Base-by-base conservation (phyloP, 2,797 vertebrate genomes). In the Pangasius krempfi region DNA sequence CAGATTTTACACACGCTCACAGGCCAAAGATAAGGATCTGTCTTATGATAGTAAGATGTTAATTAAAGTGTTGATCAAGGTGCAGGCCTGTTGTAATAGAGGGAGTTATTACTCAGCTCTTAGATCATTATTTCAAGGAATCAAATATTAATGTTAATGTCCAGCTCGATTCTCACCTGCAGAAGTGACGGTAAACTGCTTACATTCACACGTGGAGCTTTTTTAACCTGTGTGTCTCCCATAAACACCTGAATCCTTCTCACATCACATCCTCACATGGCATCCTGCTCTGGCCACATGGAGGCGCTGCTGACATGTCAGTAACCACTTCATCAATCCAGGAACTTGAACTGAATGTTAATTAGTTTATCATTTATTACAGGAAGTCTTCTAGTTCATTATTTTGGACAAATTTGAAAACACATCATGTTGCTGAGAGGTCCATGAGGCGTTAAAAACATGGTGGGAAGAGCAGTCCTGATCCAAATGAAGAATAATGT, bases 241-340 rank as follows among this genome's bases (percentile, higher is more conserved):
- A 40, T 37, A 37, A 9, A 22, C 66, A 37, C 25, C 13, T n/a
- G 13, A 50, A n/a, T 52, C 47, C 16, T 22, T 58, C 8, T 58
- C 20, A 58, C 13, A 9, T 82, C 22, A 27, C 56, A 8, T 47
- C 44, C 44, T 47, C 44, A 47, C 44, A 9, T 18, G 25, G 10
- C 40, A 25, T 84, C 47, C 62, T 33, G 62, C 5, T 84, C 20
- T 52, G 64, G n/a, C 82, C 82, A 54, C 82, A 70, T 7, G 82
- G 47, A 8, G 82, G 82, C 82, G 47, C 47, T 25, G 5, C 16
- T 54, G 13, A 30, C 60, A 30, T 30, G 3, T 50, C 50, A 27
- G 22, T n/a, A 30, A n/a, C 20, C 33, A 78, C 50, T 18, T 54
- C 5, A 79, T 50, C 50, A 16, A 14, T 14, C 33, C 56, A 40